Evolutionary conservation across 2,888 invertebrate species (phyloP), one percentile per base, ranked within the genome.

Genomic region (Erynnis tages): DNA sequence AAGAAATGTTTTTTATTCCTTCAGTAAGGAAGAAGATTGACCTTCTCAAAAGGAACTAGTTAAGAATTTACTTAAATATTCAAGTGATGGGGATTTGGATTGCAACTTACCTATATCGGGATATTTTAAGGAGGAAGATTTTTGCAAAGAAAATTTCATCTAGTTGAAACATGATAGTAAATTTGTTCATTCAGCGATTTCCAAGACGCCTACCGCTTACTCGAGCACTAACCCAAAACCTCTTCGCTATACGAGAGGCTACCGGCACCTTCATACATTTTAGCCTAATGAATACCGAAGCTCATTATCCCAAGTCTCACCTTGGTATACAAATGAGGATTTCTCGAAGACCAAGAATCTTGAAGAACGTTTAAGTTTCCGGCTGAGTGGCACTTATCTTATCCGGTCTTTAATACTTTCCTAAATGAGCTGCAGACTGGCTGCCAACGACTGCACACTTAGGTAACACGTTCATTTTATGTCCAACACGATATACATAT

Each of bases 231-330:
- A 25, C 34, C 45, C 34, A 50, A 27, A 35, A 41, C 27, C 49
- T 35, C 38, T 19, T 25, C 17, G 11, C 7, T 16, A 13, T 19
- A 13, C 34, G 13, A 25, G 43, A 43, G 50, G 27, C 50, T 16
- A 43, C 19, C 17, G 19, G 14, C 34, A 50, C 43, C 50, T 50
- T 50, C 34, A 35, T 21, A n/a, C 49, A 32, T 49, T 49, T 49
- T n/a, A 32, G 30, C 41, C 17, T 49, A 49, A 49, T 41, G 38
- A 49, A 41, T 23, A 25, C 48, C 21, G 48, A 40, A 30, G 21
- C 48, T 49, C 49, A 49, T 49, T 49, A 49, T 11, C 41, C 40
- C 16, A 16, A 41, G 49, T 34, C 25, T 41, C 32, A 49, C 41
- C 48, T 32, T 16, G 32, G 32, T 32, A 45, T 34, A 45, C 44